Evolutionary conservation across 2,113 vertebrate genomes (phyloP).

Genomic region (Narcine bancroftii): DNA sequence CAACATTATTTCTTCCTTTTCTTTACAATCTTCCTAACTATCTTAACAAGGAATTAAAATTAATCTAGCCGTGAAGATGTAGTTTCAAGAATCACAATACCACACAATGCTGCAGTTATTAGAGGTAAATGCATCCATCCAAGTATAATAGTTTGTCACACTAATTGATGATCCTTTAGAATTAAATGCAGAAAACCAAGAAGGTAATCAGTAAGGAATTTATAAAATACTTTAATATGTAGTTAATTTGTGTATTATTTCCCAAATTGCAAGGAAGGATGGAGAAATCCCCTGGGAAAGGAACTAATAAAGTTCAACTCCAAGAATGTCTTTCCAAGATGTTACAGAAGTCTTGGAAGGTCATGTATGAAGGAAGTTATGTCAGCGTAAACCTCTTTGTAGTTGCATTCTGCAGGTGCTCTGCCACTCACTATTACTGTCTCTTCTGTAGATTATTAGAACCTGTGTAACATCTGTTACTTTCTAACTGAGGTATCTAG

Average conservation of each 20-base stretch:
- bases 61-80: background rate
- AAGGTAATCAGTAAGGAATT: slow-evolving; percentile 38
- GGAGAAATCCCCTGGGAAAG: slow-evolving; percentile 50
- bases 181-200: slow-evolving; percentile 3
- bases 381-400: slow-evolving; percentile 63
- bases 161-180: slow-evolving; percentile 20
- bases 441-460: slow-evolving; percentile 55
- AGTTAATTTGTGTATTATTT: slow-evolving; percentile 42
- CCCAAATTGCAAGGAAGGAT: slow-evolving; percentile 50
- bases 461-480: slow-evolving; percentile 61
- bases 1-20: background rate
- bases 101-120: background rate
- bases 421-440: slow-evolving; percentile 64
- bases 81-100: background rate
- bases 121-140: background rate
- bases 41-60: background rate
- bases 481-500: slow-evolving; percentile 43
- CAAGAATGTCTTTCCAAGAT: slow-evolving; percentile 63
- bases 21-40: background rate
- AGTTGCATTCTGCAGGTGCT: slow-evolving; percentile 71
- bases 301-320: slow-evolving; percentile 47
- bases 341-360: slow-evolving; percentile 53
- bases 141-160: slow-evolving; percentile 23
- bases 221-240: slow-evolving; percentile 36
- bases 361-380: slow-evolving; percentile 57